Conservation (phyloP, 2,797 vertebrate species). For the Sitta carolinensis region DNA sequence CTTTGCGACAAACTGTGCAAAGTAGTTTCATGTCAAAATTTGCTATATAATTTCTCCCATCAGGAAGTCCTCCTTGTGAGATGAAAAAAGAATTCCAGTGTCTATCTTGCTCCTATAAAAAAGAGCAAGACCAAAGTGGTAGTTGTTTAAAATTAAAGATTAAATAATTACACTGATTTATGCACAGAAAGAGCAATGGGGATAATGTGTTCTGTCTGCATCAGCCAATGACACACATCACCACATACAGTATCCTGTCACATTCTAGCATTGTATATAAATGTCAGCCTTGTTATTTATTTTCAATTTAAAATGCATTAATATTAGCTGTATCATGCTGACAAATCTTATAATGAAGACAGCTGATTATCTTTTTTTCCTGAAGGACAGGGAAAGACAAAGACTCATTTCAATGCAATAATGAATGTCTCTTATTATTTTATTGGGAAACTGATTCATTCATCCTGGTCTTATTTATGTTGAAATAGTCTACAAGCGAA, state of each 20-base stretch:
- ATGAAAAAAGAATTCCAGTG: not conserved
- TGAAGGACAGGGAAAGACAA: constrained; percentile 39
- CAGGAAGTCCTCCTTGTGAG: not conserved
- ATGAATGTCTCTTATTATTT: not conserved
- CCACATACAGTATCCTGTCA: not conserved
- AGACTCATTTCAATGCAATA: not conserved
- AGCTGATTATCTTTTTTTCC: not conserved
- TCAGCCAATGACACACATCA: constrained; percentile 14
- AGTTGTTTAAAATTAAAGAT: constrained; percentile 30
- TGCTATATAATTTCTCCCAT: constrained; percentile 40
- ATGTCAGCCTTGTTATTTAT: constrained; percentile 38
- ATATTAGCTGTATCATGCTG: constrained; percentile 35
- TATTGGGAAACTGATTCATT: not conserved
- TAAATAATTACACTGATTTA: constrained; percentile 44
- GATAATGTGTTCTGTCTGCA: constrained; percentile 1
- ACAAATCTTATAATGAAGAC: constrained; percentile 42
- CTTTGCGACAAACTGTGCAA: not conserved
- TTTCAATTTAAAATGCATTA: constrained; percentile 56
- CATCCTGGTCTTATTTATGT: not conserved
- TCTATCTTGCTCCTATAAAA: not conserved
- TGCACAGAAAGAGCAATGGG: not conserved
- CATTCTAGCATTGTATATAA: not conserved
- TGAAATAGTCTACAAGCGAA: not conserved
- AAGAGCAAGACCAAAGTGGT: not conserved
- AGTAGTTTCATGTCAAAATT: constrained; percentile 25